Evolutionary conservation across 30 jellyfish, hydroid and myxozoan species (phyloP), one percentile per base, ranked within the genome.

Genomic region (Morbakka virulenta): DNA sequence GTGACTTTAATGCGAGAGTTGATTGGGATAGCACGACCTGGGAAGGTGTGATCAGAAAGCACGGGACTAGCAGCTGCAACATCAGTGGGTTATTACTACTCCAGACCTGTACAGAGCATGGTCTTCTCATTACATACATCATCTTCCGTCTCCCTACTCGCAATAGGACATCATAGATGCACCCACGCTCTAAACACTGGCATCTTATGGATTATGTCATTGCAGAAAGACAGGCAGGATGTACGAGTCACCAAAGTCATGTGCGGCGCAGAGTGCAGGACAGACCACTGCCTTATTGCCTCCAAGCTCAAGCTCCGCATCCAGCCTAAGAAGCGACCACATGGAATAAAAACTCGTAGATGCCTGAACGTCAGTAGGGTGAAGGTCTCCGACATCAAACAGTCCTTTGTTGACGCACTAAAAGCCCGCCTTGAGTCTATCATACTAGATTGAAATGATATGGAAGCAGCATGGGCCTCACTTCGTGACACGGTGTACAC

Each of bases 1-100:
- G 82, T 6, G 82, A 69, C 74, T 69, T 69, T 69, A 25, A 67
- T n/a, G 79, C 79, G 2, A 6, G 82, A 3, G 82, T 70, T n/a
- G n/a, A n/a, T 24, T 2, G 49, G 35, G 88, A 63, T 52, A 1
- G 6, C 48, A 6, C 11, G 50, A 34, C 82, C 51, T 76, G 88
- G 88, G 52, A 47, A 14, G 72, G 48, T 13, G 71, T 63, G 22
- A 31, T 63, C 6, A 82, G 88, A 1, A 32, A 62, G 48, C 22
- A 28, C 35, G 85, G 85, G 25, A 35, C 13, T 9, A 71, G 88
- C 1, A 57, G 50, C 14, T n/a, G 47, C 72, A 63, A 61, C 52
- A 32, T 41, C 81, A 76, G 64, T n/a, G n/a, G 85, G 84, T 6
- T 71, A 28, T 11, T 32, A 2, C 82, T 76, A 24, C 88, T 57